phyloP scores from a whole-genome alignment of 2,797 vertebrate genomes.

The Phoxinus dragarum region DNA sequence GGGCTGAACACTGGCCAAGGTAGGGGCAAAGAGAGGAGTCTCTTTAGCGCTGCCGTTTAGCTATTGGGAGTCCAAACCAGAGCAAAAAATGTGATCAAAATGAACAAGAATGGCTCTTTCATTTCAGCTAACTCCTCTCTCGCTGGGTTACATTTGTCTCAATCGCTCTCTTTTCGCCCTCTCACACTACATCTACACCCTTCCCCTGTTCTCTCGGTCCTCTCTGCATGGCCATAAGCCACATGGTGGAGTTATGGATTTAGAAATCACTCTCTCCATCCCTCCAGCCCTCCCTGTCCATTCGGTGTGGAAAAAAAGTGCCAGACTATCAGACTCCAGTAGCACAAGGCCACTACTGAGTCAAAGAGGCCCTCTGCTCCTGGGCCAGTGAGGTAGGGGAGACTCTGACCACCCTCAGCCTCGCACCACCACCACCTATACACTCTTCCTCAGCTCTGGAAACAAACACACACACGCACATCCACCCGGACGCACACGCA shows the following conservation, averaged over 20 bases:
- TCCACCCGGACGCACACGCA: conserved; percentile 46
- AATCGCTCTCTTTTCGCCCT: conserved; percentile 11
- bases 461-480: conserved; percentile 33
- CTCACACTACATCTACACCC: conserved; percentile 16
- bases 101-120: conserved; percentile 29
- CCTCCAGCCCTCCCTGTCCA: conserved; percentile 59
- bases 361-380: conserved; percentile 80
- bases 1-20: conserved; percentile 47
- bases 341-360: conserved; percentile 69
- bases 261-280: conserved; percentile 70
- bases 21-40: conserved; percentile 21
- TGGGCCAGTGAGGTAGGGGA: conserved; percentile 65
- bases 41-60: background rate
- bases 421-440: conserved; percentile 37
- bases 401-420: conserved; percentile 59
- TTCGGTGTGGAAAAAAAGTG: conserved; percentile 58
- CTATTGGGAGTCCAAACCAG: conserved; percentile 22
- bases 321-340: conserved; percentile 82
- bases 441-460: conserved; percentile 46
- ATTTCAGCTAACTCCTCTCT: conserved; percentile 34
- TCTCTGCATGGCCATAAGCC: conserved; percentile 68
- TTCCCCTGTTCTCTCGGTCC: background rate
- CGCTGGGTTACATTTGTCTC: conserved; percentile 26
- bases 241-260: conserved; percentile 85
- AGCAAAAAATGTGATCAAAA: conserved; percentile 49